Evolutionary conservation across 2,113 vertebrate genomes (phyloP).

Genomic region (Phoenicopterus ruber): DNA sequence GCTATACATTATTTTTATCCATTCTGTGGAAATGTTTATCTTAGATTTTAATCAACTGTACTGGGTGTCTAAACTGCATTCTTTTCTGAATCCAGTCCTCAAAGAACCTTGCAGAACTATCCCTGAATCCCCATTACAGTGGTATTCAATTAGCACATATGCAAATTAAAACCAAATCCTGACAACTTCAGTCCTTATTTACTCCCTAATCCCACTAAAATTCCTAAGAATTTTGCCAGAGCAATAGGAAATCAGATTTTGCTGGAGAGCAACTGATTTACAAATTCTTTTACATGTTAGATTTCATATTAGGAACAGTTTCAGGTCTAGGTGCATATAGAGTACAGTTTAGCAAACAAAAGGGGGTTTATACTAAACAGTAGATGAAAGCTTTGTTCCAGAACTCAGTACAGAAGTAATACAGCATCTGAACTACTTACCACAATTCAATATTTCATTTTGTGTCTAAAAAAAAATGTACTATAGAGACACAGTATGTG

Average conservation of each 20-base stretch:
- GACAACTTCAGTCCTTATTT: not conserved
- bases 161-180: not conserved
- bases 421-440: not conserved
- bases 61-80: not conserved
- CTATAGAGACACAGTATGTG: not conserved
- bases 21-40: not conserved
- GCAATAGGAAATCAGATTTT: not conserved
- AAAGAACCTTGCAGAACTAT: not conserved
- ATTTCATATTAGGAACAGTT: not conserved
- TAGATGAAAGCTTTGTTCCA: not conserved
- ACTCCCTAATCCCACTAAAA: not conserved
- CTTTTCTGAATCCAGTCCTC: not conserved
- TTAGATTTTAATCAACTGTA: not conserved
- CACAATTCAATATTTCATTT: not conserved
- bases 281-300: not conserved
- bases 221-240: not conserved
- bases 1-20: not conserved
- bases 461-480: not conserved
- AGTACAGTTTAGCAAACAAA: not conserved
- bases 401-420: not conserved
- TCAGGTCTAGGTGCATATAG: not conserved
- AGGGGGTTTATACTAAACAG: not conserved
- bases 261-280: not conserved
- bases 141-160: not conserved
- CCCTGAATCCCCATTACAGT: not conserved